Evolutionary conservation across 2,113 vertebrate genomes (phyloP), one percentile per base, ranked within the genome.

Genomic region (Epinephelus moara): DNA sequence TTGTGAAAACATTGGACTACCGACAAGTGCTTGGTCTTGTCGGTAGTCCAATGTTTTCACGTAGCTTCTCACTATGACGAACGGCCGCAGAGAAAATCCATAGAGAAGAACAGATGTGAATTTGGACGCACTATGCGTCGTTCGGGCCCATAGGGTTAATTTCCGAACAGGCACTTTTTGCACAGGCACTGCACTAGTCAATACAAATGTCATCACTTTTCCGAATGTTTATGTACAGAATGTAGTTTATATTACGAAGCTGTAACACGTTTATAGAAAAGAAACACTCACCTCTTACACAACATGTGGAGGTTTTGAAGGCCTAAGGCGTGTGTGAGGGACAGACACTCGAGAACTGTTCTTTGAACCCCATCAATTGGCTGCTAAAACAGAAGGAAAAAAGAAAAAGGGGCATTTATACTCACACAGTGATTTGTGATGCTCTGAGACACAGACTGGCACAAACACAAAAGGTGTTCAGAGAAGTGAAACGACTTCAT

Each of bases 311-410:
- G 96, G 80, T 86, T 95, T 85, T 97, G 95, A 75, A 95, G 96
- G 89, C 96, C 95, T 81, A 97, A 55, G 30, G 96, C 96, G 84
- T 98, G 94, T 71, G 97, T 96, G 93, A 99, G 97, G 87, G 96
- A 95, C 78, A 99, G 94, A 83, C 97, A 99, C 90, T 98, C 97
- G 5, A 98, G 87, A 27, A 98, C 85, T 21, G 96, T 96, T 71
- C 91, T 95, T 91, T 97, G 95, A 57, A 96, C 97, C 75, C 96
- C 97, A 66, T 97, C 94, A 84, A 95, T 53, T 23, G 96, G 95
- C 97, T 99, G 89, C 78, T 94, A 91, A 75, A 19, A 55, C 33
- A 30, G 2, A 18, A 59, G 12, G 3, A 23, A 19, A 76, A 33
- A 37, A 27, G 5, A 11, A 70, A 55, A 27, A n/a, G 10, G 2